Percentiles rank a stretch among this genome's conserved stretches.
These are phyloP conservation scores for Pseudoatta argentina DNA, from an alignment of 1,140 invertebrate species.

Conservation along the genomic window DNA sequence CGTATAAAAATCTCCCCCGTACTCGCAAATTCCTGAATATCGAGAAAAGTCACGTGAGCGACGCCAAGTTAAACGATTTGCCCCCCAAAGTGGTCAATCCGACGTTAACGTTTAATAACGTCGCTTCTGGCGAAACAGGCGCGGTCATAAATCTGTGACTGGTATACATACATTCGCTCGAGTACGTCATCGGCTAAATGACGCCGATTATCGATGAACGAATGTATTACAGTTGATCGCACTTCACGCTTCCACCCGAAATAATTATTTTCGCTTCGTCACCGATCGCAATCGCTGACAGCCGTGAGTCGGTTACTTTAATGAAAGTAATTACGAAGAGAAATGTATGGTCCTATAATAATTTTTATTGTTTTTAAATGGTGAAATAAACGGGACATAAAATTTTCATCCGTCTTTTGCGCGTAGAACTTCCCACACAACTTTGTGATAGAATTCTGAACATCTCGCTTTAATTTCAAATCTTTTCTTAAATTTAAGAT, in stretches of 20 bases:
- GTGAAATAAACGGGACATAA: constrained; percentile 22
- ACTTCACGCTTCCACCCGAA: constrained; percentile 26
- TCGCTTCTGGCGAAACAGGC: background rate
- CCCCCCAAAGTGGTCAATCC: background rate
- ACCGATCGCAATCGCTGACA: constrained; percentile 37
- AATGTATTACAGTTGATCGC: constrained; percentile 60
- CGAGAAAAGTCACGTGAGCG: background rate
- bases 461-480: background rate
- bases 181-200: constrained; percentile 29
- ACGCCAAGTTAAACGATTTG: background rate
- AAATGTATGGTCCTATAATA: background rate
- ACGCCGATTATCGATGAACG: constrained; percentile 37
- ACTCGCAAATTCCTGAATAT: background rate
- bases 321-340: constrained; percentile 44
- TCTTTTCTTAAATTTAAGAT: background rate
- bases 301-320: constrained; percentile 10
- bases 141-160: background rate
- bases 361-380: constrained; percentile 46
- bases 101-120: background rate
- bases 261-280: constrained; percentile 53
- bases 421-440: background rate
- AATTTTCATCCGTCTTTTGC: constrained; percentile 33
- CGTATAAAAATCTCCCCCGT: background rate
- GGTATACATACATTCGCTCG: background rate
- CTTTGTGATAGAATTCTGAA: constrained; percentile 12